Base-by-base conservation (phyloP, 2,888 invertebrate genomes). In the Isotomurus palustris region DNA sequence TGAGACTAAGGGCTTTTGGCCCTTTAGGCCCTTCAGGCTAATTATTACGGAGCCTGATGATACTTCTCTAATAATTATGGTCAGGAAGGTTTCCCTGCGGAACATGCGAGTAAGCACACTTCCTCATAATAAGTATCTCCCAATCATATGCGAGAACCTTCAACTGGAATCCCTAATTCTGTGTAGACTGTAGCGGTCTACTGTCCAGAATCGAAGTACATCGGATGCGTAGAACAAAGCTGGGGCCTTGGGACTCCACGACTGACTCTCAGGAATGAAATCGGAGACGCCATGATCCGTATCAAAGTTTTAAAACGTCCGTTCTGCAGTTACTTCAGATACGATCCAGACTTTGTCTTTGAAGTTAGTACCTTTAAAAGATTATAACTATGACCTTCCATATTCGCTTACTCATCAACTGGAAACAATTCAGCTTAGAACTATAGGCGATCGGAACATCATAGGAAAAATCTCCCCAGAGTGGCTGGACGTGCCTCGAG, bases 401-500 rank as follows among this genome's bases (percentile, higher is more conserved):
- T 40, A 17, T 17, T 40, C 10, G 6, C 19, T 6, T 17, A 8
- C 14, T 43, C 10, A 43, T 43, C 24, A 17, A 22, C 21, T 43
- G n/a, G n/a, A n/a, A n/a, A n/a, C n/a, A n/a, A n/a, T 43, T 22
- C 22, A 49, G 49, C 21, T 49, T 6, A 51, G 53, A 22, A 48
- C 60, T 5, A 44, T 48, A 21, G 56, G 56, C 14, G 51, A 48
- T 24, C 47, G 45, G 32, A 53, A 50, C 19, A 28, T 32, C 5
- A 53, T 60, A 38, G 60, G 60, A 24, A 48, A 50, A 32, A 60
- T 60, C 12, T 41, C 60, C 10, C 12, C 56, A 1, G 57, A 60
- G 29, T 60, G 60, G 60, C 49, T 60, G 4, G 60, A 60, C 24
- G 38, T 57, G n/a, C 60, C 53, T 12, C 53, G 53, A 1, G 60